A percentile compares a stretch with the other conserved stretches of the same genome.
Conservation (phyloP, 2,113 vertebrate species). For the Agapornis roseicollis region DNA sequence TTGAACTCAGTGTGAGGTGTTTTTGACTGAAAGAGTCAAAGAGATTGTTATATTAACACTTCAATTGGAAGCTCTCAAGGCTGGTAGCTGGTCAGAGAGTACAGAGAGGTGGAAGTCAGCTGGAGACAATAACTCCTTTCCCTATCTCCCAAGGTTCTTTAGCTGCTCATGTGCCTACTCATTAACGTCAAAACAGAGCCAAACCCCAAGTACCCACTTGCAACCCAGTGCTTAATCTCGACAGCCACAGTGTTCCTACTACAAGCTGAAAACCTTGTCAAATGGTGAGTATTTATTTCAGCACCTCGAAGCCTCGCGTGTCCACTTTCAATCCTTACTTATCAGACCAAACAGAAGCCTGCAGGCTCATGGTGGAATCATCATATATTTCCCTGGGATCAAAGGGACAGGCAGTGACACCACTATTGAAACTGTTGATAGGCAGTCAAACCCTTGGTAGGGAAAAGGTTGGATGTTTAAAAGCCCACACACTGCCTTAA, state of each 20-base stretch:
- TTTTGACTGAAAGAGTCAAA: neutral
- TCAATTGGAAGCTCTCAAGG: neutral
- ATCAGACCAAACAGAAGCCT: neutral
- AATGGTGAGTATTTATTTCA: neutral
- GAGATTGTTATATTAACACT: neutral
- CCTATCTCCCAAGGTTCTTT: neutral
- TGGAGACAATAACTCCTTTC: neutral
- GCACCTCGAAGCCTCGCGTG: neutral
- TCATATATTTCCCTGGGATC: neutral
- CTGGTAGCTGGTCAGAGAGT: neutral
- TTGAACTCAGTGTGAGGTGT: neutral
- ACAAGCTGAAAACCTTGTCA: neutral
- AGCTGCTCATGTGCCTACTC: neutral
- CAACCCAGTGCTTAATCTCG: neutral
- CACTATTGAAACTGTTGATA: neutral
- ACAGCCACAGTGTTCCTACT: fast-evolving
- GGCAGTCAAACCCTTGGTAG: neutral
- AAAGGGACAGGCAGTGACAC: neutral
- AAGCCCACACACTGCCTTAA: neutral
- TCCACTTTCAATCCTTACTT: neutral
- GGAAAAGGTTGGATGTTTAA: neutral
- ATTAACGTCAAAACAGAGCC: neutral
- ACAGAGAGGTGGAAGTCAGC: neutral
- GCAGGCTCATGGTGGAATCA: fast-evolving
- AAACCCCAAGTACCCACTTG: neutral